Base-by-base conservation (phyloP, 2,888 invertebrate genomes). In the Rhamnusium bicolor region DNA sequence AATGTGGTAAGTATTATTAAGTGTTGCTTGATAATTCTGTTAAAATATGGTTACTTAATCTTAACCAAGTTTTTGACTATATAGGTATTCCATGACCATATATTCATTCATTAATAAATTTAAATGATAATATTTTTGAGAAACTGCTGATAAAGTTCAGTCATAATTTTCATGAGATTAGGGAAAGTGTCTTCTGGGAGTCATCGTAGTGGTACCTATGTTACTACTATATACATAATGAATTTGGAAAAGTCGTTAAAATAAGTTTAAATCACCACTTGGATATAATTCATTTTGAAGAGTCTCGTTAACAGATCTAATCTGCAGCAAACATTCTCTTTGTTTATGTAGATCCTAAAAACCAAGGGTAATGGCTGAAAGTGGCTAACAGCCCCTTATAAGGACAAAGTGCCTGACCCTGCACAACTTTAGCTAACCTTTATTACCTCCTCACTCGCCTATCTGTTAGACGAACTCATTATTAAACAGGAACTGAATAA, bases 301-400 rank as follows among this genome's bases (percentile, higher is more conserved):
- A 67, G 70, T 68, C 72, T 71, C 58, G 54, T 71, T 69, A 69
- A 71, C 62, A 63, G 61, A 73, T 71, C 62, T 75, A 73, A 75
- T 75, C 73, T 71, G 58, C 24, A 65, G 49, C 56, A 68, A 75
- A 67, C 69, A 69, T 63, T 68, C 66, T 62, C 69, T 62, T 61
- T 70, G 62, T 66, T 75, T 69, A 73, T 69, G 71, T 56, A 56
- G 71, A 72, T 40, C n/a, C 40, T 40, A 40, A 40, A 40, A 40
- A 65, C 58, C 16, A 32, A 65, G 61, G 69, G 69, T 63, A 73
- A 61, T 40, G 68, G 63, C 63, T 32, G 70, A 65, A 70, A 71
- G 69, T 72, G 62, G 72, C 75, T 71, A 75, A 71, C 73, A 61
- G 47, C 68, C 71, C 60, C 58, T 21, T 56, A 69, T 69, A 68